Percentiles rank a stretch among this genome's conserved stretches.
These are phyloP conservation scores for Marasmarcha lunaedactyla DNA, from an alignment of 2,888 invertebrate species.

Conservation along the genomic window DNA sequence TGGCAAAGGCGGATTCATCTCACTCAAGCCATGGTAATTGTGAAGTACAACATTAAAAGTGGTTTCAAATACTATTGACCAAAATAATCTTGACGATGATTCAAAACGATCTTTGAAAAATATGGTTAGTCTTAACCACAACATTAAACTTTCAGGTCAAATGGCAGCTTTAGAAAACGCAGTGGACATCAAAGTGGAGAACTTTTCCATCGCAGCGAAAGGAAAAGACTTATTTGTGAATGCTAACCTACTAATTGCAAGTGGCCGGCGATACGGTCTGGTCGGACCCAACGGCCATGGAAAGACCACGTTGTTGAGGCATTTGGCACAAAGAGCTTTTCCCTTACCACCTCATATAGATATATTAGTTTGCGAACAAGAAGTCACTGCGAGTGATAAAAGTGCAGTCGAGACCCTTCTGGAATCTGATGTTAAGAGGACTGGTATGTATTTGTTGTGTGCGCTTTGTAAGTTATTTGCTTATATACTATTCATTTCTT, in stretches of 20 bases:
- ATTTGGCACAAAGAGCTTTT: conserved; percentile 90
- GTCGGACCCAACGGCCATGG: conserved; percentile 99
- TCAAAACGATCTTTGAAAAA: too few species aligned
- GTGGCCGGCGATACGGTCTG: conserved; percentile 94
- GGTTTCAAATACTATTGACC: too few species aligned
- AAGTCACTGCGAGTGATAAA: conserved; percentile 94
- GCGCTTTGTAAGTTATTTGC: not conserved
- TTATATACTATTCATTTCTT: not conserved
- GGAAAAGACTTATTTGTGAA: conserved; percentile 98
- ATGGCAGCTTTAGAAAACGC: conserved; percentile 90
- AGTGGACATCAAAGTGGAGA: conserved; percentile 97
- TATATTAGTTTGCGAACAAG: conserved; percentile 97
- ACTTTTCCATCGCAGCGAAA: conserved; percentile 96
- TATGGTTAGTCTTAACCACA: too few species aligned
- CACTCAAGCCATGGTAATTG: too few species aligned
- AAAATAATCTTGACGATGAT: too few species aligned
- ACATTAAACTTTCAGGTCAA: conserved; percentile 59
- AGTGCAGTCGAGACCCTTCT: conserved; percentile 94
- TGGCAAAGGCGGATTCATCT: too few species aligned
- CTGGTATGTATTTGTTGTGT: conserved; percentile 40
- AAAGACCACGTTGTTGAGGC: conserved; percentile 95
- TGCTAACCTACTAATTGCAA: conserved; percentile 92
- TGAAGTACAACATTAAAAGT: too few species aligned
- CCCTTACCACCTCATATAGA: conserved; percentile 96
- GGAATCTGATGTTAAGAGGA: conserved; percentile 92